These are phyloP conservation scores for Dysmachus trigonus DNA, from an alignment of 2,888 invertebrate species.

Conservation along the genomic window DNA sequence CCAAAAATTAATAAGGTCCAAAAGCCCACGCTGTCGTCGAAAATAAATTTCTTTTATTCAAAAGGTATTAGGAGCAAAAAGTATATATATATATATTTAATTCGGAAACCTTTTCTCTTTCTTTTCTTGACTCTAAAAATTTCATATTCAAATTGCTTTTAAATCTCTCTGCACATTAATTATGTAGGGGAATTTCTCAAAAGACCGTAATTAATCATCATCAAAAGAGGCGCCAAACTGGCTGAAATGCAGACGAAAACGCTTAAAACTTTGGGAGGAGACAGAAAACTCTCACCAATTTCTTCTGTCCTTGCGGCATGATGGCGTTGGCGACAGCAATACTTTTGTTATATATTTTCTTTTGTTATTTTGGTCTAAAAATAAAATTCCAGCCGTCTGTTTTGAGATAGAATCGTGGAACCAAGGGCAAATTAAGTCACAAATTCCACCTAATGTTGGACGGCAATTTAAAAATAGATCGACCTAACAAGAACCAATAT, in stretches of 20 bases:
- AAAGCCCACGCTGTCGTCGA: background rate
- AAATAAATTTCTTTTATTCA: background rate
- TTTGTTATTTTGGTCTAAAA: background rate
- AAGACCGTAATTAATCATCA: background rate
- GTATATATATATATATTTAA: background rate
- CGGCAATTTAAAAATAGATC: background rate
- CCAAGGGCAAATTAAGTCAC: background rate
- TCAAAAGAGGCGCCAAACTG: background rate
- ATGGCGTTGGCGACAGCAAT: background rate
- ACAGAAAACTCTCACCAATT: background rate
- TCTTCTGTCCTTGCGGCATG: background rate
- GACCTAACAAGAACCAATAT: background rate
- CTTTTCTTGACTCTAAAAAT: background rate
- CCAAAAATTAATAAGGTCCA: background rate
- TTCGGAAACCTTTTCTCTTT: background rate
- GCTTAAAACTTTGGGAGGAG: background rate
- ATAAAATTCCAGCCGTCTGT: background rate
- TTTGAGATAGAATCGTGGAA: background rate
- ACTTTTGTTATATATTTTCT: background rate
- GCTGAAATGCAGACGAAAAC: background rate
- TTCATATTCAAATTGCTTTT: background rate
- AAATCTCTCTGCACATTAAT: background rate
- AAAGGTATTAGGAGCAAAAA: background rate
- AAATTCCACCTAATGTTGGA: background rate
- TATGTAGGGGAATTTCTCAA: background rate